phyloP scores from a whole-genome alignment of 2,888 invertebrate genomes.

The Drosophila borealis region DNA sequence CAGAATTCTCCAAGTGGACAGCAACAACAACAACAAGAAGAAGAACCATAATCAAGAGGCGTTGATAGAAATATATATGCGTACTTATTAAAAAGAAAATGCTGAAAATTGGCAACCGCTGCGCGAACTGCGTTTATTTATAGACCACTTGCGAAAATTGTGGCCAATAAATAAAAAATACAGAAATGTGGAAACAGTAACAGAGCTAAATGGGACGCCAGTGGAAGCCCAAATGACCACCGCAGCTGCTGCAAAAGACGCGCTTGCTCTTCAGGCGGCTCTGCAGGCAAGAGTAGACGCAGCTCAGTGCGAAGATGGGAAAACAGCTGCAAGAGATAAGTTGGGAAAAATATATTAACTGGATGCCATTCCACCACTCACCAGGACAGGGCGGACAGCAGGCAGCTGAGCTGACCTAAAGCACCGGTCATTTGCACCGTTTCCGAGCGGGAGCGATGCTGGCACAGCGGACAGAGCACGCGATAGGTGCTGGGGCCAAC shows the following conservation, averaged over 20 bases:
- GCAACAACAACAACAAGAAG: conserved; percentile 5
- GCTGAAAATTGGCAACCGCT: conserved; percentile 63
- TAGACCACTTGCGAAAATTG: conserved; percentile 47
- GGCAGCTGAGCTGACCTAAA: conserved; percentile 76
- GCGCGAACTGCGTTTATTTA: conserved; percentile 56
- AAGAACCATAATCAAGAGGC: conserved; percentile 6
- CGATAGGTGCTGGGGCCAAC: conserved; percentile 81
- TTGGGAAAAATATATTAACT: too few species aligned
- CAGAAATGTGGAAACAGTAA: conserved; percentile 16
- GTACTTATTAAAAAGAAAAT: conserved; percentile 34
- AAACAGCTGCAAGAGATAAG: conserved; percentile 76
- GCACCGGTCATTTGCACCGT: conserved; percentile 78
- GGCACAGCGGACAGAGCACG: conserved; percentile 81
- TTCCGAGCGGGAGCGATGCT: conserved; percentile 72
- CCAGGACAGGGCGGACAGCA: conserved; percentile 79
- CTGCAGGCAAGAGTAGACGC: conserved; percentile 80
- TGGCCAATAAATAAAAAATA: not conserved
- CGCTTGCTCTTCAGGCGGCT: conserved; percentile 80
- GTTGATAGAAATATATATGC: conserved; percentile 46
- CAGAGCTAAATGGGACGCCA: conserved; percentile 70
- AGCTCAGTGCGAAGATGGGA: conserved; percentile 82
- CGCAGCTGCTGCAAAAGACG: conserved; percentile 83
- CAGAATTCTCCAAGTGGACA: not conserved
- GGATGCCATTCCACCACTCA: conserved; percentile 40
- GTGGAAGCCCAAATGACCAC: conserved; percentile 83